Evolutionary conservation across 2,113 vertebrate genomes (phyloP).

Genomic region (Tetraodon nigroviridis): DNA sequence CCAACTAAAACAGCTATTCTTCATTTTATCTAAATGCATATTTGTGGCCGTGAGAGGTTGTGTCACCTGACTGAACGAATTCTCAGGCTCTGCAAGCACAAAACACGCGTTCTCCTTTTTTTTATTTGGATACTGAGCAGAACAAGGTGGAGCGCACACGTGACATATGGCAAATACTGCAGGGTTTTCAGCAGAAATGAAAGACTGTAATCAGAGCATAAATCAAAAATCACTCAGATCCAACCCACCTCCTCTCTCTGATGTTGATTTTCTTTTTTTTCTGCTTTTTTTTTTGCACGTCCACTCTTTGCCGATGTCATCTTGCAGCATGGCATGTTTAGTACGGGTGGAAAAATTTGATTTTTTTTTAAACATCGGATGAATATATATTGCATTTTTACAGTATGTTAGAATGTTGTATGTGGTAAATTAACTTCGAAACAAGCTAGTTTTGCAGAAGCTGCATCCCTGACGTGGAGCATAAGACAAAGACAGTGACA

Average conservation of each 20-base stretch:
- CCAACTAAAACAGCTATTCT: conserved; percentile 61
- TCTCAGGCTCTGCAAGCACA: conserved; percentile 4
- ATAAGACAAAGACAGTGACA: too few relatives aligned
- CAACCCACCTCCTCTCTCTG: conserved; percentile 16
- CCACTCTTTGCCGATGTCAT: conserved; percentile 21
- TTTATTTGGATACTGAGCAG: conserved; percentile 39
- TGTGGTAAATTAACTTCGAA: background rate
- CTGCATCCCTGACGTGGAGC: too few relatives aligned
- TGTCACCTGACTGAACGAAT: conserved; percentile 2
- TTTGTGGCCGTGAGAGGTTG: conserved; percentile 4
- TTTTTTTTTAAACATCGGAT: too few relatives aligned
- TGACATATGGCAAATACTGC: conserved; percentile 38
- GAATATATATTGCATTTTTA: too few relatives aligned
- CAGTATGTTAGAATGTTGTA: background rate
- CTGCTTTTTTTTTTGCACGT: conserved; percentile 24
- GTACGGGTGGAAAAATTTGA: conserved; percentile 7
- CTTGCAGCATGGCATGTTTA: conserved; percentile 23
- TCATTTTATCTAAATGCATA: conserved; percentile 62
- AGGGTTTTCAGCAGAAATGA: conserved; percentile 57
- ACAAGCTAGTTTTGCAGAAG: background rate
- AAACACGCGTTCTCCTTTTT: conserved; percentile 18
- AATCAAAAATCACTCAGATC: conserved; percentile 68
- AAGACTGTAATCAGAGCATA: conserved; percentile 74
- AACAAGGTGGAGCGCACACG: conserved; percentile 32
- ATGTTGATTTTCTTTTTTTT: background rate